Percentiles rank a stretch among this genome's conserved stretches.
These are phyloP conservation scores for Patella caerulea DNA, from an alignment of 2,888 invertebrate genomes.

Conservation along the genomic window DNA sequence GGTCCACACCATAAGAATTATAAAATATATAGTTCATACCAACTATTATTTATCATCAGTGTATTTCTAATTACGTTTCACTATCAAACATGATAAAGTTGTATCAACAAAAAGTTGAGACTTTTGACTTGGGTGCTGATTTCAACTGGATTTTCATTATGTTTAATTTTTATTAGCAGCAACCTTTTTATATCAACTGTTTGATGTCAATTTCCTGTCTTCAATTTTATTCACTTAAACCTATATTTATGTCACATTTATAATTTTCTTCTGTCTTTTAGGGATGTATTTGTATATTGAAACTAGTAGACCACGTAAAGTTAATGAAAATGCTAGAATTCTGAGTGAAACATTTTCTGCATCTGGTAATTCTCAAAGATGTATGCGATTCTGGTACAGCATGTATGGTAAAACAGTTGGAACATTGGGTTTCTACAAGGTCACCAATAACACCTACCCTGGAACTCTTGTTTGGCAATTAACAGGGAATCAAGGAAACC, in stretches of 20 bases:
- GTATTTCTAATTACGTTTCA: too few relatives aligned
- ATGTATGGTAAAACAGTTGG: conserved; percentile 65
- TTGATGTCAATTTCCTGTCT: too few relatives aligned
- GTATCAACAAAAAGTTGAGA: too few relatives aligned
- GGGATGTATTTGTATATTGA: conserved; percentile 60
- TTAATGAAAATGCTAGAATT: conserved; percentile 58
- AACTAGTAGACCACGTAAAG: conserved; percentile 48
- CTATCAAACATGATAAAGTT: too few relatives aligned
- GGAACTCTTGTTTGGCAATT: conserved; percentile 55
- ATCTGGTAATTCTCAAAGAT: conserved; percentile 46
- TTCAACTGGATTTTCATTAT: too few relatives aligned
- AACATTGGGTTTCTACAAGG: conserved; percentile 53
- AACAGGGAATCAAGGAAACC: conserved; percentile 47
- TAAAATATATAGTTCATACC: too few relatives aligned
- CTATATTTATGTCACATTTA: not conserved
- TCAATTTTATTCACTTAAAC: too few relatives aligned
- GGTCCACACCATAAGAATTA: too few relatives aligned
- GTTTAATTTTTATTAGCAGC: too few relatives aligned
- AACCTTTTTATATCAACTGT: too few relatives aligned
- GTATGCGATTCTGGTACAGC: conserved; percentile 63
- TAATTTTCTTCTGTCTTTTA: conserved; percentile 22
- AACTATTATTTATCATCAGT: too few relatives aligned
- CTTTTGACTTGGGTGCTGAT: too few relatives aligned
- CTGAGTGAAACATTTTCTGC: conserved; percentile 47
- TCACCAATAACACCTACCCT: conserved; percentile 45